Evolutionary conservation across 1,140 invertebrate genomes (phyloP).

Genomic region (Apolygus lucorum): DNA sequence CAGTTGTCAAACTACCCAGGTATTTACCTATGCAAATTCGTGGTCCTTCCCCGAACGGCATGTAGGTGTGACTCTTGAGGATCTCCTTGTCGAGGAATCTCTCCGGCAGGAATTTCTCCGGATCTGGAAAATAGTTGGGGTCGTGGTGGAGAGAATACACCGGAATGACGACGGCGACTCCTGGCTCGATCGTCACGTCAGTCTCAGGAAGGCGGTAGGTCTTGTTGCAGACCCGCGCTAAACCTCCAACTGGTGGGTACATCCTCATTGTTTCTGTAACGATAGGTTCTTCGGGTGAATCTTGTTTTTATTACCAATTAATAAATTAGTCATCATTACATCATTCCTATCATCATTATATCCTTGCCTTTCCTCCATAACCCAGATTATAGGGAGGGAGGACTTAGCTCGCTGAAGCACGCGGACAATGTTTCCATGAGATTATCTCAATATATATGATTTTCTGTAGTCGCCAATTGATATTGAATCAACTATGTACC

Average conservation of each 20-base stretch:
- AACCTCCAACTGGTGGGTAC: slow-evolving; percentile 42
- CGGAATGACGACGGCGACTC: slow-evolving; percentile 38
- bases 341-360: too few species aligned
- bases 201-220: slow-evolving; percentile 36
- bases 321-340: too few species aligned
- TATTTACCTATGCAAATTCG: slow-evolving; percentile 48
- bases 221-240: slow-evolving; percentile 45
- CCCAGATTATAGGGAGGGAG: too few species aligned
- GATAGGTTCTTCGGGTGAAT: too few species aligned
- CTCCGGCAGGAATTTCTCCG: slow-evolving; percentile 40
- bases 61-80: slow-evolving; percentile 35
- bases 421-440: too few species aligned
- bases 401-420: too few species aligned
- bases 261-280: slow-evolving; percentile 46
- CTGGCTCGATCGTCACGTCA: slow-evolving; percentile 33
- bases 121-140: slow-evolving; percentile 37
- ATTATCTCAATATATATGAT: too few species aligned
- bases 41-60: slow-evolving; percentile 52
- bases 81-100: slow-evolving; percentile 37
- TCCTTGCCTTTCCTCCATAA: too few species aligned
- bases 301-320: too few species aligned
- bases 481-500: too few species aligned
- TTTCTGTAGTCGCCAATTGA: too few species aligned
- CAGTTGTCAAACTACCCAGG: too few species aligned
- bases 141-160: slow-evolving; percentile 41